phyloP scores from a whole-genome alignment of 2,797 vertebrate species.

The Pseudochaenichthys georgianus region DNA sequence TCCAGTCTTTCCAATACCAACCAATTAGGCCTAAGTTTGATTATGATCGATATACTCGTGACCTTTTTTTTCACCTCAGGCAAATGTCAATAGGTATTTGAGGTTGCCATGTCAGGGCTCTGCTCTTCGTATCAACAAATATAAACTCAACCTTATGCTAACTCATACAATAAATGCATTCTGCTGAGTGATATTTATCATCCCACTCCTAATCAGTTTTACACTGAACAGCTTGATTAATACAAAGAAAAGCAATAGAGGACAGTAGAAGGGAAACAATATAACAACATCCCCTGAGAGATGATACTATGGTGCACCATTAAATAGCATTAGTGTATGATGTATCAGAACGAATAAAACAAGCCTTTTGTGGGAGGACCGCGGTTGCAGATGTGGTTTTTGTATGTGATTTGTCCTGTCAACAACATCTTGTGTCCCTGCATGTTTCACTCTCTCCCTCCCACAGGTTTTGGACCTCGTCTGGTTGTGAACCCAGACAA shows the following conservation, averaged over 20 bases:
- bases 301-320: background rate
- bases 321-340: slow-evolving; percentile 23
- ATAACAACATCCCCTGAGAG: slow-evolving; percentile 20
- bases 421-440: slow-evolving; percentile 10
- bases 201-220: slow-evolving; percentile 43
- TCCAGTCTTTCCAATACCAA: slow-evolving; percentile 33
- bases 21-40: slow-evolving; percentile 49
- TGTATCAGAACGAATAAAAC: slow-evolving; percentile 26
- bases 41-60: slow-evolving; percentile 45
- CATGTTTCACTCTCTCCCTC: slow-evolving; percentile 28
- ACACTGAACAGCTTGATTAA: slow-evolving; percentile 32
- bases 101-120: slow-evolving; percentile 31
- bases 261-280: slow-evolving; percentile 21
- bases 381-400: slow-evolving; percentile 26
- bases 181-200: slow-evolving; percentile 63
- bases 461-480: slow-evolving; percentile 27
- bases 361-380: background rate
- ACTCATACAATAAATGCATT: slow-evolving; percentile 40
- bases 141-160: slow-evolving; percentile 50
- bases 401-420: slow-evolving; percentile 20
- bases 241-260: slow-evolving; percentile 36
- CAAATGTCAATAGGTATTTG: slow-evolving; percentile 46
- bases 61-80: slow-evolving; percentile 36
- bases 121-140: slow-evolving; percentile 38
- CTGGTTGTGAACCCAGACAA: slow-evolving; percentile 57